Evolutionary conservation across 2,888 invertebrate genomes (phyloP), one percentile per base, ranked within the genome.

Genomic region (Fragum whitleyi): DNA sequence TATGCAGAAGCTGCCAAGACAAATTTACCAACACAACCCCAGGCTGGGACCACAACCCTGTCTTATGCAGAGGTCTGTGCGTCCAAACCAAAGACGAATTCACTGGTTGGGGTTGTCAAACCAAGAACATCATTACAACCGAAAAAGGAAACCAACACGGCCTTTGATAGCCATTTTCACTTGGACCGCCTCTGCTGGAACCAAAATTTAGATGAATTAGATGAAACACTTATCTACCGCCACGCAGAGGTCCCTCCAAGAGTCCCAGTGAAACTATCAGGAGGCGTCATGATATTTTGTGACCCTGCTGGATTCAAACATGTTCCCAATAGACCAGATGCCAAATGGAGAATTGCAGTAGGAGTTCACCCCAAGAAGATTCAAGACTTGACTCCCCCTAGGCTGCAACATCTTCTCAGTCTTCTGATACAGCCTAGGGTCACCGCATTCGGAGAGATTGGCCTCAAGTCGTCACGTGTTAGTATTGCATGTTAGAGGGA

Each of bases 311-410:
- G n/a, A n/a, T 65, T 21, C n/a, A 28, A 28, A n/a, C 21, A 69
- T 19, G 6, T 69, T 5, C 23, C 36, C 14, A 28, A n/a, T 1
- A 16, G 7, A 1, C 9, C 16, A 1, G 9, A 21, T 2, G 26
- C 51, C 9, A 51, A 26, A 28, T 69, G 69, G 69, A 69, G 53
- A 28, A 51, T 69, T 11, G 51, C 69, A 16, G 21, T 51, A 1
- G n/a, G n/a, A n/a, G n/a, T n/a, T n/a, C n/a, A n/a, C n/a, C n/a
- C n/a, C n/a, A n/a, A n/a, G n/a, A n/a, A n/a, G n/a, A n/a, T n/a
- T n/a, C n/a, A n/a, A n/a, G n/a, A n/a, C n/a, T n/a, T n/a, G n/a
- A n/a, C n/a, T n/a, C n/a, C n/a, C n/a, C n/a, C n/a, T n/a, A n/a
- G n/a, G n/a, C n/a, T n/a, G n/a, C n/a, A n/a, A n/a, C n/a, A n/a